These are phyloP conservation scores for Cygnus atratus DNA, from an alignment of 2,113 vertebrate genomes.

Conservation along the genomic window DNA sequence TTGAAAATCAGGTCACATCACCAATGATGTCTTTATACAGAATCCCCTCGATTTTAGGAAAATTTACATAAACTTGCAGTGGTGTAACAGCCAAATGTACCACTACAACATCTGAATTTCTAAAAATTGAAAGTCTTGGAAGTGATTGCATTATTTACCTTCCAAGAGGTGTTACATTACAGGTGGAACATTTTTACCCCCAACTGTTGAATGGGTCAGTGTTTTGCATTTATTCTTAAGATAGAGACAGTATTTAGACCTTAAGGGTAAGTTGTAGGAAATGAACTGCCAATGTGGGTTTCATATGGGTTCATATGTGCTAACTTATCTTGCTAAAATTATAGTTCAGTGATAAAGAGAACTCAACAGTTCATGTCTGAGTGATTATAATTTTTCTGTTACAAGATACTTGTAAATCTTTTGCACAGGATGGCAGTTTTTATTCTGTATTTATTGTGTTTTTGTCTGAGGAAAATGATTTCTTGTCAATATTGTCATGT, in stretches of 20 bases:
- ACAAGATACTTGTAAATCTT: not conserved
- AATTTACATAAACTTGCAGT: not conserved
- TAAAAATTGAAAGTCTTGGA: not conserved
- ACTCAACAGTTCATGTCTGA: not conserved
- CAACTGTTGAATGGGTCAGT: not conserved
- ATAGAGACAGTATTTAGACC: not conserved
- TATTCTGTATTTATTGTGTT: not conserved
- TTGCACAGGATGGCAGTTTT: not conserved
- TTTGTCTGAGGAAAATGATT: not conserved
- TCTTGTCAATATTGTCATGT: not conserved
- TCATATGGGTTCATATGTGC: not conserved
- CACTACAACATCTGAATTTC: not conserved
- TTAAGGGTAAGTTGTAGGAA: not conserved
- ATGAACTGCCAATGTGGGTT: not conserved
- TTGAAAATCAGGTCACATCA: not conserved
- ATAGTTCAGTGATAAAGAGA: not conserved
- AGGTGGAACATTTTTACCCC: not conserved
- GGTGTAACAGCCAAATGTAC: not conserved
- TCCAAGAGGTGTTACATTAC: not conserved
- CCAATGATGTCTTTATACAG: not conserved
- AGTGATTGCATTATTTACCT: not conserved
- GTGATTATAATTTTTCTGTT: not conserved
- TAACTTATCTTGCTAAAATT: slow-evolving; percentile 3
- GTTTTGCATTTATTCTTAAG: not conserved
- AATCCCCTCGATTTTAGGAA: not conserved